Evolutionary conservation across 2,113 vertebrate species (phyloP).

Genomic region (Ornithorhynchus anatinus): DNA sequence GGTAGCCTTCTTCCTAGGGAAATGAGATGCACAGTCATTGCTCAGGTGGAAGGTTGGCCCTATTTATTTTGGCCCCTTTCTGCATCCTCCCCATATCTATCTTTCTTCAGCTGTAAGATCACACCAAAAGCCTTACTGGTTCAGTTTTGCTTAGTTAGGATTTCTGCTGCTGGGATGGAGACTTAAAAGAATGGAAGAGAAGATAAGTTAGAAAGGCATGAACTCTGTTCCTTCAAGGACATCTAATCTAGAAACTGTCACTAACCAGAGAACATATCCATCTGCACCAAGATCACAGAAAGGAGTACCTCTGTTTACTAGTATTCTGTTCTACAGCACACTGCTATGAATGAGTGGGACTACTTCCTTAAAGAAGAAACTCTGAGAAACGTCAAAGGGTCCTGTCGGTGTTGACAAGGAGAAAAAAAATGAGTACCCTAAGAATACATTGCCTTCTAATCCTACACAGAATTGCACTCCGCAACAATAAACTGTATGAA

Average conservation of each 20-base stretch:
- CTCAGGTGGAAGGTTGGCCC: fast-evolving
- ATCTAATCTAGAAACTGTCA: not conserved
- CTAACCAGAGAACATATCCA: not conserved
- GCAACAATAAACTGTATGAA: not conserved
- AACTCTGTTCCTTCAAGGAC: not conserved
- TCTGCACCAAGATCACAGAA: not conserved
- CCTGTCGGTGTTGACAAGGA: not conserved
- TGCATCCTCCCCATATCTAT: not conserved
- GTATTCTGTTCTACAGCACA: not conserved
- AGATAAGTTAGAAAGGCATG: not conserved
- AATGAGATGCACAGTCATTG: not conserved
- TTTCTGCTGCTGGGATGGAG: not conserved
- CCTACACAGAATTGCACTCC: not conserved
- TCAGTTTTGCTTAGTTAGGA: not conserved
- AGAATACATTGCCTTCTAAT: not conserved
- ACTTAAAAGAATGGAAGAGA: not conserved
- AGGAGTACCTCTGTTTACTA: not conserved
- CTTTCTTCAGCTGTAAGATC: not conserved
- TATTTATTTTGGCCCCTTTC: not conserved
- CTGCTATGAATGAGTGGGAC: not conserved
- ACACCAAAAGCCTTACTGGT: not conserved
- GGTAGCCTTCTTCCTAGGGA: not conserved
- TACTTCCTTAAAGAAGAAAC: not conserved
- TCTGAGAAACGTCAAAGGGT: not conserved
- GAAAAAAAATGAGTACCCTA: fast-evolving